Conservation (phyloP, 2,113 vertebrate genomes). For the Pyrgilauda ruficollis region DNA sequence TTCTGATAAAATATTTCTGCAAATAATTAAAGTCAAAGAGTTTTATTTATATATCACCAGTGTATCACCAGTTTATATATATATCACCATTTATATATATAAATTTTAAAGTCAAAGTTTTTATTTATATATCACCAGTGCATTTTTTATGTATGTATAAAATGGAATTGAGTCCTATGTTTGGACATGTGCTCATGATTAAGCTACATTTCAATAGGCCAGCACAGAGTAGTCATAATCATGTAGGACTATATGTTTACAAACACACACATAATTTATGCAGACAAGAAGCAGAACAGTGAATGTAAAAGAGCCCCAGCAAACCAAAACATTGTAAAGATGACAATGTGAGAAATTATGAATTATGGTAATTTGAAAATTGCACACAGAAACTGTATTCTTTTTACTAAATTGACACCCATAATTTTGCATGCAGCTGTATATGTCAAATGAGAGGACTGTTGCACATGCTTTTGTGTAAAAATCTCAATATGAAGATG, state of each 20-base stretch:
- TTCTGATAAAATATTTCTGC: neutral
- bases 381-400: neutral
- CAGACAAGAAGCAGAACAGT: neutral
- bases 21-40: neutral
- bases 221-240: neutral
- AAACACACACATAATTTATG: neutral
- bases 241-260: neutral
- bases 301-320: neutral
- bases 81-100: neutral
- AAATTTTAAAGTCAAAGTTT: neutral
- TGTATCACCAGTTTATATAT: neutral
- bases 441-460: neutral
- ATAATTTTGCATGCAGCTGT: neutral
- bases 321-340: neutral
- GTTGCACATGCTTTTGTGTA: neutral
- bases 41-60: neutral
- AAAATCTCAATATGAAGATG: neutral
- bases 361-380: neutral
- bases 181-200: neutral
- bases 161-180: neutral
- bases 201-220: neutral
- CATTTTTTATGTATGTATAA: neutral
- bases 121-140: neutral
- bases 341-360: neutral
- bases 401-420: neutral